Base-by-base conservation (phyloP, 2,113 vertebrate species). In the Haemorhous mexicanus region DNA sequence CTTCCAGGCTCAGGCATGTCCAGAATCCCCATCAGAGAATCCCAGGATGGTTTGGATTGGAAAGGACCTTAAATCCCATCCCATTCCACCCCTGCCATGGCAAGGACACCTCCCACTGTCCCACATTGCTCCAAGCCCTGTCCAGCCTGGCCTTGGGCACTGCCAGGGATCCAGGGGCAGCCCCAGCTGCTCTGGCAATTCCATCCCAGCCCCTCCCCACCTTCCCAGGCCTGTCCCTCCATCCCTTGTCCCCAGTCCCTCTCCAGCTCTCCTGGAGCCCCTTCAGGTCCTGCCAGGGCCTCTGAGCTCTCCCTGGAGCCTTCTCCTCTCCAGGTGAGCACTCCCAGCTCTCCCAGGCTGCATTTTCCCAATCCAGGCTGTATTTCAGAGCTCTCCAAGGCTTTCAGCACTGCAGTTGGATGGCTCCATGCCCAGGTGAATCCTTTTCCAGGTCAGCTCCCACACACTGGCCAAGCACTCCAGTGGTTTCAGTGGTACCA, bases 101-200 rank as follows among this genome's bases (percentile, higher is more conserved):
- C n/a, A 78, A 47, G 64, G 41, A 55, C 56, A 24, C 13, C 19
- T 79, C 0, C 20, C 56, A 26, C 66, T 4, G 0, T 11, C 13
- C 43, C 66, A 72, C 24, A 17, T 0, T 35, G 24, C 41, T 72
- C 49, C 66, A 63, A 63, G 4, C 11, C 20, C 35, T 0, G 0
- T 55, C 75, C 85, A 49, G 0, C 56, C 49, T 49, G 85, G n/a
- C 41, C 20, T 30, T 11, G 85, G 20, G 0, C 49, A 72, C 16
- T 68, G 0, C 44, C 62, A 76, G 72, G 32, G 53, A 43, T 50
- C 55, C 73, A 52, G 66, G 66, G 26, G 6, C 49, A 88, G 49
- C 49, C 75, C 27, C 49, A 64, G 67, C 58, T 72, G 0, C 41
- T 72, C 66, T 72, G 41, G 41, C 2, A 3, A 72, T 6, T 26